Conservation (phyloP, 2,888 invertebrate species). For the Stenichneumon culpator region DNA sequence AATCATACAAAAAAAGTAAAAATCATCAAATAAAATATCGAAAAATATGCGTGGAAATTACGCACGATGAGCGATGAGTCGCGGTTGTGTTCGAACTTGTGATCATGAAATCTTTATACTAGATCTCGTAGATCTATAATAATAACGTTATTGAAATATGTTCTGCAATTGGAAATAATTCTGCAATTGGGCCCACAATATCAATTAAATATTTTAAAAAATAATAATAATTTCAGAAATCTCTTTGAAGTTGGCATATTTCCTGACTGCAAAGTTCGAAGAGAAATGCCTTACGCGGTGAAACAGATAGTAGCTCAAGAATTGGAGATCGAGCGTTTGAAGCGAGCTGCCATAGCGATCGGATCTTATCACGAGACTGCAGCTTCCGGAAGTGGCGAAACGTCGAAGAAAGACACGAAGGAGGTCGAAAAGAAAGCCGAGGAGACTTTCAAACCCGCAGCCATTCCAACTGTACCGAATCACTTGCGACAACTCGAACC, state of each 20-base stretch:
- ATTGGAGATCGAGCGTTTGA: slow-evolving; percentile 79
- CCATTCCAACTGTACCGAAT: slow-evolving; percentile 78
- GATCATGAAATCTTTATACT: no score
- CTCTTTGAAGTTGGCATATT: slow-evolving; percentile 79
- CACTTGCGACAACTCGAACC: slow-evolving; percentile 84
- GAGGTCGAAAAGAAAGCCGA: slow-evolving; percentile 13
- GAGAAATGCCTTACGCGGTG: slow-evolving; percentile 76
- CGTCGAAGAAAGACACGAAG: slow-evolving; percentile 28
- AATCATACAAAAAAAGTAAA: no score
- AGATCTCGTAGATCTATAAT: no score
- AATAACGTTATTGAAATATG: no score
- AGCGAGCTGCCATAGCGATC: slow-evolving; percentile 72
- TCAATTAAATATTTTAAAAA: background rate
- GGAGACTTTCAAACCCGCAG: slow-evolving; percentile 3
- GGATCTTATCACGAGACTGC: slow-evolving; percentile 28
- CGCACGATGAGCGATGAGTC: no score
- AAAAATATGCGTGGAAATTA: no score
- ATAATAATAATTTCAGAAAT: slow-evolving; percentile 73
- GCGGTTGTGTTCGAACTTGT: no score
- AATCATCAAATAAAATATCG: no score
- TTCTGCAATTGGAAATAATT: no score
- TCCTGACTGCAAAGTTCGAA: slow-evolving; percentile 77
- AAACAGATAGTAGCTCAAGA: slow-evolving; percentile 82
- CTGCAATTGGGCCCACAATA: no score
- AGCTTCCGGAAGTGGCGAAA: slow-evolving; percentile 8